Evolutionary conservation across 2,797 vertebrate genomes (phyloP), one percentile per base, ranked within the genome.

Genomic region (Oreortyx pictus): DNA sequence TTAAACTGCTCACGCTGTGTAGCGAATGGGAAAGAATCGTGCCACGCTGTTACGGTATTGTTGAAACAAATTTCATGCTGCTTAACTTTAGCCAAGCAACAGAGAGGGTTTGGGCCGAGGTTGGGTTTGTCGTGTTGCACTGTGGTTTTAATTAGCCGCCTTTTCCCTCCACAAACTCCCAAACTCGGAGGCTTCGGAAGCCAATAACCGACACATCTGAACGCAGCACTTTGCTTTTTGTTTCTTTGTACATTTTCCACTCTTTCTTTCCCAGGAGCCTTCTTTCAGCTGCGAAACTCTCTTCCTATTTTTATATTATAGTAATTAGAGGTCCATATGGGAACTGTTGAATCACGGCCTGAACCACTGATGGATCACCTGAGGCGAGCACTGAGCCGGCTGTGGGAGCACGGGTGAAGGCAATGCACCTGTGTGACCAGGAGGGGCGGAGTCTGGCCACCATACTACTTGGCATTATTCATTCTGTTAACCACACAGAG

Each of bases 41-140:
- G 46, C 47, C 17, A 2, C 10, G n/a, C 62, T 89, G 87, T 70
- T 86, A 90, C 8, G 79, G 70, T 61, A 74, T 6, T 90, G 70
- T 3, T 80, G 75, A 61, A 91, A 90, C 20, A 7, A 94, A 93
- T 47, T 68, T 82, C 83, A 49, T 1, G 29, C 88, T 90, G 89
- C 67, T 85, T 88, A 27, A 94, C 75, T 91, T 76, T n/a, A 94
- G 49, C 61, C 94, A 83, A 88, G 86, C 67, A 37, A 85, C 83
- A 41, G 76, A 76, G 6, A 18, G 33, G 62, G 29, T 75, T 23
- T 80, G 39, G 82, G 52, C 44, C 59, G 35, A 46, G 24, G 37
- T 23, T 89, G 56, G 62, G 9, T 11, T 50, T 20, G 43, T 31
- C 59, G 62, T 33, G 43, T 24, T 37, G 35, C 29, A 67, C 1